Evolutionary conservation across 2,797 vertebrate species (phyloP), one percentile per base, ranked within the genome.

Genomic region (Falco novaeseelandiae): DNA sequence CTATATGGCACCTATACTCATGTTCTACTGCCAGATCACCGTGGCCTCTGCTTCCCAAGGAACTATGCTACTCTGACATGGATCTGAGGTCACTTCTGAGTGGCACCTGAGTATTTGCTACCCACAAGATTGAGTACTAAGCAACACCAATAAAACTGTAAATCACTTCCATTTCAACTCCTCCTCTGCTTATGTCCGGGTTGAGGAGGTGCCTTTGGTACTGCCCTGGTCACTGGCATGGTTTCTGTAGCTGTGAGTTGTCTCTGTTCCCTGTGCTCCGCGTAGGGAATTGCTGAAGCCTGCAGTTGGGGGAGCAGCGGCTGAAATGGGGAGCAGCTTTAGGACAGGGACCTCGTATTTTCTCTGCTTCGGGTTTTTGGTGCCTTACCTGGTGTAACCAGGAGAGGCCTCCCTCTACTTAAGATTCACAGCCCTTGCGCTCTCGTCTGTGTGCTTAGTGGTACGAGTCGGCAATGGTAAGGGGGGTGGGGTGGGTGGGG

Each of bases 1-100:
- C 42, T 15, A 0, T 8, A 8, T 1, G 4, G n/a, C 20, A 14
- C 70, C 26, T 3, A 2, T 15, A 22, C 20, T 7, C 2, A 2
- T 1, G 2, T 51, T 57, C 30, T 10, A 14, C 27, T 7, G 30
- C 13, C 29, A 17, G 9, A 9, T 30, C 14, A 3, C 32, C 13
- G 34, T 27, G 67, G 21, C 20, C 25, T 46, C 49, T 30, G 38
- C 21, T 38, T 38, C 8, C 36, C 23, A 3, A 42, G 55, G 19
- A 69, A 3, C 54, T 17, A 2, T 13, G 1, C 11, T 32, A 5
- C 27, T 51, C 27, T 36, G 13, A 13, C 14, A 0, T 8, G 44
- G 7, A 6, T 14, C 6, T 10, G 23, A 44, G 61, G 46, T 17
- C 52, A 25, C 23, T 44, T 49, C 3, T 9, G 82, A 27, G 13